Percentiles rank a stretch among this genome's conserved stretches.
These are phyloP conservation scores for Petromus typicus DNA, from an alignment of 2,113 vertebrate genomes.

Conservation along the genomic window DNA sequence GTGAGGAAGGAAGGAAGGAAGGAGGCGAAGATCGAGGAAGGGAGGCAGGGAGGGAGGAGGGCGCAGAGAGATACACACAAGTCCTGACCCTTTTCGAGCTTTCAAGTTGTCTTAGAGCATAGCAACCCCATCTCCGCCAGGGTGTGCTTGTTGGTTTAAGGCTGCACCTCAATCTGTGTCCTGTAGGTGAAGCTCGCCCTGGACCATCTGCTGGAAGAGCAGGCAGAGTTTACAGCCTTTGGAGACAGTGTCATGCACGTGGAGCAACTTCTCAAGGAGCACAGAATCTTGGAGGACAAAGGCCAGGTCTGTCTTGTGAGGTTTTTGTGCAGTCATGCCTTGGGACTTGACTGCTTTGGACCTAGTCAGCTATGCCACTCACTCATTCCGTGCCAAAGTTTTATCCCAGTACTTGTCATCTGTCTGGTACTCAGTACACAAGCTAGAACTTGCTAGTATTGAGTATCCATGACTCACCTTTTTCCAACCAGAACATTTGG, in stretches of 20 bases:
- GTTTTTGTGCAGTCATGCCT: not conserved
- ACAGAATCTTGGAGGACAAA: constrained; percentile 91
- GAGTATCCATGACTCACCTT: not conserved
- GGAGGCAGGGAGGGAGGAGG: not conserved
- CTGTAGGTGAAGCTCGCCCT: constrained; percentile 92
- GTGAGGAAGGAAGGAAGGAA: not conserved
- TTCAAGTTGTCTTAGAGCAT: not conserved
- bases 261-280: constrained; percentile 92
- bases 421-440: not conserved
- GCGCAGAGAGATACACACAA: not conserved
- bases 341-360: not conserved
- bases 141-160: not conserved
- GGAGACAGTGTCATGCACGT: constrained; percentile 91
- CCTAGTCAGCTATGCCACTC: accelerated
- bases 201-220: constrained; percentile 89
- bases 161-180: not conserved
- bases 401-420: not conserved
- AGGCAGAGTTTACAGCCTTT: constrained; percentile 87
- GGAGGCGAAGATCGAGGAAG: no score
- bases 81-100: not conserved
- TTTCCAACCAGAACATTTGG: not conserved
- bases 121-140: not conserved
- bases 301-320: constrained; percentile 89
- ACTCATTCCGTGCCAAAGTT: not conserved
- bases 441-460: not conserved